Percentiles rank a stretch among this genome's conserved stretches.
These are phyloP conservation scores for Erethizon dorsatum DNA, from an alignment of 2,797 vertebrate species.

Conservation along the genomic window DNA sequence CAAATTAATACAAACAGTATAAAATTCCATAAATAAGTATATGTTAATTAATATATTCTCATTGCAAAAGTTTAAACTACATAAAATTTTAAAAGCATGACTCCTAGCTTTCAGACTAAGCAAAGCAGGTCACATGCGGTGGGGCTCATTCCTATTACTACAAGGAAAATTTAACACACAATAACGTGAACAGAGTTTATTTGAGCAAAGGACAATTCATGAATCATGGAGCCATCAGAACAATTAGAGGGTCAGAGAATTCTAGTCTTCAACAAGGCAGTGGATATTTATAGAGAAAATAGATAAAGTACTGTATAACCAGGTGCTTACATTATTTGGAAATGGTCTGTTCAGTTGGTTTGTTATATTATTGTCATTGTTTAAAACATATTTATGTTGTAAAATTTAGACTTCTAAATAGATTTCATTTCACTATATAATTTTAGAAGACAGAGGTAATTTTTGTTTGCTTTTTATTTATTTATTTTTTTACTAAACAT, in stretches of 20 bases:
- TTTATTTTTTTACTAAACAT: background rate
- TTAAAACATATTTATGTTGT: background rate
- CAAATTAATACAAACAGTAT: background rate
- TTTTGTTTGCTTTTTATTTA: background rate
- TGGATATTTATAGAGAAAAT: background rate
- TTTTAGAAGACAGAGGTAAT: background rate
- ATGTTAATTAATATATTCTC: background rate
- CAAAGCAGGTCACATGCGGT: background rate
- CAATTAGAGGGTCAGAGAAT: background rate
- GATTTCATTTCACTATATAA: background rate
- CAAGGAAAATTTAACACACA: background rate
- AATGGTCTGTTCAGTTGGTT: background rate
- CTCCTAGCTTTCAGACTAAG: background rate
- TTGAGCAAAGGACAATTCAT: background rate
- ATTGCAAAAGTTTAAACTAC: background rate
- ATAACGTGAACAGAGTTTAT: background rate
- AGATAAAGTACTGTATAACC: background rate
- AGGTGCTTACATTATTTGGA: background rate
- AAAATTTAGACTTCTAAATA: background rate
- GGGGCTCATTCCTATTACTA: background rate
- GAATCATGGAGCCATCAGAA: background rate
- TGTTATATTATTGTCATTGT: background rate
- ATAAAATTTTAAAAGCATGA: background rate
- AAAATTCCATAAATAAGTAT: background rate
- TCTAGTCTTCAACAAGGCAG: background rate